Evolutionary conservation across 2,888 invertebrate genomes (phyloP).

Genomic region (Caenorhabditis sp.): DNA sequence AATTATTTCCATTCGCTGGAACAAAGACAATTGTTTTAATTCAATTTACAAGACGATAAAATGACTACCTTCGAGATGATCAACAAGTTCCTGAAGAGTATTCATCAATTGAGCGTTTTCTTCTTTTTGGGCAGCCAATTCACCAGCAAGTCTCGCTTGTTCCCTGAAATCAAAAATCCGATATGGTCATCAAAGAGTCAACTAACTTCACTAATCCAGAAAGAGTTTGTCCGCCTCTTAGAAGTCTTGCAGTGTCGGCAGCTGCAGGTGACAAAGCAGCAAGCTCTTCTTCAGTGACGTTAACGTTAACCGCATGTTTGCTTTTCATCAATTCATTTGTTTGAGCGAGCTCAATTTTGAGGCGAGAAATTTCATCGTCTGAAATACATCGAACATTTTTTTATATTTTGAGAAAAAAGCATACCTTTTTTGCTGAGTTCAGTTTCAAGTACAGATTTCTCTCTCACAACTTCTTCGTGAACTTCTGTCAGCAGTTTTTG

Average conservation of each 20-base stretch:
- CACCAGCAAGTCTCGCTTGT: slow-evolving; percentile 55
- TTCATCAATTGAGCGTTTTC: slow-evolving; percentile 48
- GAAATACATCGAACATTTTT: no score
- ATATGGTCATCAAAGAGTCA: no score
- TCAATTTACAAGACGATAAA: neutral
- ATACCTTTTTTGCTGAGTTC: slow-evolving; percentile 15
- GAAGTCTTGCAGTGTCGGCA: slow-evolving; percentile 56
- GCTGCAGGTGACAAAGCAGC: slow-evolving; percentile 60
- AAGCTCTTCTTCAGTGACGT: slow-evolving; percentile 51
- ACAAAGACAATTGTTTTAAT: neutral
- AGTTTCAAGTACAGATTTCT: slow-evolving; percentile 1
- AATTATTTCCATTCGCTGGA: slow-evolving; percentile 39
- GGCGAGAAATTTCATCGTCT: slow-evolving; percentile 26
- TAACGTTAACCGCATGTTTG: slow-evolving; percentile 45
- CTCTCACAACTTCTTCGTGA: slow-evolving; percentile 20
- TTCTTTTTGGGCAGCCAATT: slow-evolving; percentile 48
- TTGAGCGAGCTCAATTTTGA: slow-evolving; percentile 48
- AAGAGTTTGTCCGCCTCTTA: slow-evolving; percentile 58
- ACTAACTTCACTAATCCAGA: slow-evolving; percentile 49
- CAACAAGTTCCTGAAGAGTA: slow-evolving; percentile 56
- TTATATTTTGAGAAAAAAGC: neutral
- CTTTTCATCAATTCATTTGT: slow-evolving; percentile 54
- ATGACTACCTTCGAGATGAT: slow-evolving; percentile 39
- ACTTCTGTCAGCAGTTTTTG: slow-evolving; percentile 14
- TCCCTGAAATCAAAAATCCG: slow-evolving; percentile 34